These are phyloP conservation scores for Muscidifurax raptorellus DNA, from an alignment of 1,140 invertebrate genomes.

Conservation along the genomic window DNA sequence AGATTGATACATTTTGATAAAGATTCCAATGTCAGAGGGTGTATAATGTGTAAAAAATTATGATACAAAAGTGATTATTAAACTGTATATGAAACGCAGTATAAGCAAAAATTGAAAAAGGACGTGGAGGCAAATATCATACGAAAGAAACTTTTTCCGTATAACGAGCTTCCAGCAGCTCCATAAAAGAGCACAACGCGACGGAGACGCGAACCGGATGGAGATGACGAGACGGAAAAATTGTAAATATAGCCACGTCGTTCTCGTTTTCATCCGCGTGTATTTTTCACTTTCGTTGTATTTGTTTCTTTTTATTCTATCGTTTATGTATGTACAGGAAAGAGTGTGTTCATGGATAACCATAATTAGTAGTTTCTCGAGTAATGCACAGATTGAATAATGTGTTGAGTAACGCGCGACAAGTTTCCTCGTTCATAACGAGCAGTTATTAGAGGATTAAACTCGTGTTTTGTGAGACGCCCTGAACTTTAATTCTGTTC, in stretches of 20 bases:
- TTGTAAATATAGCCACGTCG: constrained; percentile 19
- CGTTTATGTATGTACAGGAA: too few species aligned
- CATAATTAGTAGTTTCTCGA: neutral
- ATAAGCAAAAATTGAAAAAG: neutral
- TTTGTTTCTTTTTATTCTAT: neutral
- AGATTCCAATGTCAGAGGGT: too few species aligned
- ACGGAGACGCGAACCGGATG: constrained; percentile 13
- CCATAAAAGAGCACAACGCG: constrained; percentile 1
- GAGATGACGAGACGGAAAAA: neutral
- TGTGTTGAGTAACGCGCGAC: neutral
- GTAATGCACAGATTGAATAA: constrained; percentile 1
- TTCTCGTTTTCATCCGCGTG: constrained; percentile 25
- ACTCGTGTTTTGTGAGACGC: too few species aligned
- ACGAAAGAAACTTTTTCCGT: constrained; percentile 7
- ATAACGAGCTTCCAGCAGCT: neutral
- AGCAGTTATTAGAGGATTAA: too few species aligned
- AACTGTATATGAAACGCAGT: too few species aligned
- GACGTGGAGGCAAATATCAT: neutral
- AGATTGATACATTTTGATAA: constrained; percentile 8
- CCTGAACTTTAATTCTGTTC: neutral
- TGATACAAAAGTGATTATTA: too few species aligned
- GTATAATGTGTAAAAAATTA: constrained; percentile 1
- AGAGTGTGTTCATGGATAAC: neutral
- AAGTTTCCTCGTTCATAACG: too few species aligned
- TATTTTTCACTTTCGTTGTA: constrained; percentile 29